Evolutionary conservation across 2,113 vertebrate genomes (phyloP), one percentile per base, ranked within the genome.

Genomic region (Columba livia): DNA sequence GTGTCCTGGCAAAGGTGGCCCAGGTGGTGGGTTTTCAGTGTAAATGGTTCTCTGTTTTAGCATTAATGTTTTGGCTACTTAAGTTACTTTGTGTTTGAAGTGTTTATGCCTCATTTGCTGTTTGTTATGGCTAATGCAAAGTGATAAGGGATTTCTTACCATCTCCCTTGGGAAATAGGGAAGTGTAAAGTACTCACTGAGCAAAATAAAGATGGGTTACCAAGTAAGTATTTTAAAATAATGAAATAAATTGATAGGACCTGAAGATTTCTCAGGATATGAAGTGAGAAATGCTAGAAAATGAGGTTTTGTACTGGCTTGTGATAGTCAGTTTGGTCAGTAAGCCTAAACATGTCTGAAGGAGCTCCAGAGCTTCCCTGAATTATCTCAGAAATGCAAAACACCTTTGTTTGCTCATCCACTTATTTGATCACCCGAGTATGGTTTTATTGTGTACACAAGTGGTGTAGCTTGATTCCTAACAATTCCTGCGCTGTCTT

Each of bases 301-400:
- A 2, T 3, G 42, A 29, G 20, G 6, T 51, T 47, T 36, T 51
- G 1, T 25, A 1, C 26, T n/a, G 38, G 11, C 10, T n/a, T 44
- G 65, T 24, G 9, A 1, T n/a, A 7, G 44, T 15, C 20, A 9
- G 7, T 29, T 31, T 56, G 57, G 31, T 42, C n/a, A 2, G 54
- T 24, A 15, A 57, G 36, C 54, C 40, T 79, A 12, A 36, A 11
- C 1, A 0, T 4, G 3, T 58, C 24, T 56, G 50, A 24, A 40
- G 58, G 73, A 85, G 19, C 31, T 47, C 20, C 51, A 44, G 74
- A 47, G 57, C 73, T 84, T 74, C 48, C 42, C 2, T 0, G 2
- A 44, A 28, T 48, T 69, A 7, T 0, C 31, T 53, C 4, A 26
- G 28, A n/a, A 83, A 65, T 12, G 7, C 26, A 9, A 13, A 89